A percentile compares a stretch with the other conserved stretches of the same genome.
Evolutionary conservation across 2,113 vertebrate genomes (phyloP).

Genomic region (Bufo gargarizans): DNA sequence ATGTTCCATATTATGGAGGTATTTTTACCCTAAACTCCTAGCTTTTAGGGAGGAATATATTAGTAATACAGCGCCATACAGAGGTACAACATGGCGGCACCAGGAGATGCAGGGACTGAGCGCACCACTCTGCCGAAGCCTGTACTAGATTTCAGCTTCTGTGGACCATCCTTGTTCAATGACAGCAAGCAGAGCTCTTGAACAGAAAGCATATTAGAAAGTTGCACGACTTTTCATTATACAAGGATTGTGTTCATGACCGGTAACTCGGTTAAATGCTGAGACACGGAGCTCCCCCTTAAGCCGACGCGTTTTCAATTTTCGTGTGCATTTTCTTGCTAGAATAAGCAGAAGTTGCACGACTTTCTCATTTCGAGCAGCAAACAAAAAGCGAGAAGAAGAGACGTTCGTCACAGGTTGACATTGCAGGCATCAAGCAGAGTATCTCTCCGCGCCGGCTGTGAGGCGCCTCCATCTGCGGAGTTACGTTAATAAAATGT

Average conservation of each 20-base stretch:
- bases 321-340: not conserved
- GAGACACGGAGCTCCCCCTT: not conserved
- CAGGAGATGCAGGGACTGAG: too few species aligned
- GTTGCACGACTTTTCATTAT: too few species aligned
- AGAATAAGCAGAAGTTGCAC: not conserved
- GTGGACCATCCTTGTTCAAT: too few species aligned
- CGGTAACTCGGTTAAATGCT: not conserved
- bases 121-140: too few species aligned
- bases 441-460: not conserved
- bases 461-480: not conserved
- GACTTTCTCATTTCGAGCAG: not conserved
- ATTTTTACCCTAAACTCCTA: too few species aligned
- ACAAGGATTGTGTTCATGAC: not conserved
- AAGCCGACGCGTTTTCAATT: not conserved
- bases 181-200: too few species aligned
- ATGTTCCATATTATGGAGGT: too few species aligned
- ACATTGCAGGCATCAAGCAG: not conserved
- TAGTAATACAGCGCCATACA: too few species aligned
- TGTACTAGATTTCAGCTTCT: too few species aligned
- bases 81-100: too few species aligned
- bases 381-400: not conserved
- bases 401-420: not conserved
- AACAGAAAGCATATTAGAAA: too few species aligned
- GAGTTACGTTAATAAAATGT: conserved; percentile 21
- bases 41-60: too few species aligned